Evolutionary conservation across 1,140 invertebrate species (phyloP), one percentile per base, ranked within the genome.

Genomic region (Whitmania pigra): DNA sequence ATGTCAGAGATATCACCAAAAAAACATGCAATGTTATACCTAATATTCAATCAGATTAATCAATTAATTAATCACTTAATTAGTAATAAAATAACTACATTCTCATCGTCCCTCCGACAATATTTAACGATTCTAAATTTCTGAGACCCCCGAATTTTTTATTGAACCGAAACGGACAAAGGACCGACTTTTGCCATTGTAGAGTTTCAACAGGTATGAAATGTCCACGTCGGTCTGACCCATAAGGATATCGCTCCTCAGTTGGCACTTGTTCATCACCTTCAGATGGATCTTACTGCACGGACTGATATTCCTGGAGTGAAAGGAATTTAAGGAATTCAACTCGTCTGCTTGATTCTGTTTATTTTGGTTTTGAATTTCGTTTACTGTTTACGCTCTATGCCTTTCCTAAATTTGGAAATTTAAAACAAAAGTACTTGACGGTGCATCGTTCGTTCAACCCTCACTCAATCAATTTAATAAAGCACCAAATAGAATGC

Each of bases 181-280:
- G 57, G 57, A 63, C 57, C 22, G 9, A 63, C 57, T 25, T 63
- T 63, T 63, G 22, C 57, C 57, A 17, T 63, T 63, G 57, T 63
- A 18, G 29, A 63, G 29, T 18, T 63, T 63, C 22, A 63, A 18
- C 9, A 63, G 57, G 18, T 63, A 63, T 0, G 57, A 31, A 13
- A 63, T 17, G 57, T 63, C 57, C 1, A 63, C 29, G 22, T 63
- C 29, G 11, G 22, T 20, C 20, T 63, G 57, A 22, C 57, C 57
- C 29, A 63, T 22, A 2, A 63, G 20, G 18, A 31, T 31, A 15
- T 63, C 57, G 29, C 29, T 63, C 6, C 57, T 22, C 6, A 63
- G 29, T 20, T 63, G 57, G 18, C 57, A 63, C 57, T 63, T 63
- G 57, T 63, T 63, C 57, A 63, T 63, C 4, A 63, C 57, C 57